These are phyloP conservation scores for Arizona elegans DNA, from an alignment of 2,113 vertebrate species.

Conservation along the genomic window DNA sequence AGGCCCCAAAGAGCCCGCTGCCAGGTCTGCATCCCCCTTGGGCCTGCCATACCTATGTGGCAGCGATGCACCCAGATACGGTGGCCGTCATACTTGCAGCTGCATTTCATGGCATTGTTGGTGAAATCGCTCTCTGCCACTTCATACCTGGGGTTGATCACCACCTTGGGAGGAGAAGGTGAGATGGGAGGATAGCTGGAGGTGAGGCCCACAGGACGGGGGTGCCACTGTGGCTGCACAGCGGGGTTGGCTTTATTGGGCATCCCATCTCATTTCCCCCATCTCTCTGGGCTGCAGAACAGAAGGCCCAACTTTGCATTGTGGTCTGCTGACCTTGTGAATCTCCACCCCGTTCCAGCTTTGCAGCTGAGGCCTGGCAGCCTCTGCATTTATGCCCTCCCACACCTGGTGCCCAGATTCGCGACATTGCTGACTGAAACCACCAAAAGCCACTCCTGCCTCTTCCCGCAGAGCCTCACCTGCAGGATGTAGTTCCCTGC, in stretches of 20 bases:
- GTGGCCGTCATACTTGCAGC: constrained; percentile 96
- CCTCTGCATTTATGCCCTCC: background rate
- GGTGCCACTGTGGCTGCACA: background rate
- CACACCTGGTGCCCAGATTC: background rate
- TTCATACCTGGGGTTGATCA: constrained; percentile 93
- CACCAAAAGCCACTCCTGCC: background rate
- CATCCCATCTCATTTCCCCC: background rate
- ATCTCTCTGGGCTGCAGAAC: background rate
- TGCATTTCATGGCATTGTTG: constrained; percentile 98
- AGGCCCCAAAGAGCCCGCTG: no score
- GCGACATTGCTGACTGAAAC: background rate
- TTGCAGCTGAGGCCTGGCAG: background rate
- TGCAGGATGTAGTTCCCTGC: constrained; percentile 97
- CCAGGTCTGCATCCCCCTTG: accelerated
- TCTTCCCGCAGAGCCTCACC: constrained; percentile 62
- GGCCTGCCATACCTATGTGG: constrained; percentile 74
- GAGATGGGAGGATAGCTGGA: background rate
- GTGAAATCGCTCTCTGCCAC: constrained; percentile 97
- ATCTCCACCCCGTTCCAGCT: accelerated
- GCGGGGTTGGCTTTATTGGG: no score
- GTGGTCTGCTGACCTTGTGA: no score
- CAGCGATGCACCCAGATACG: constrained; percentile 97
- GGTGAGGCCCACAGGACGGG: background rate
- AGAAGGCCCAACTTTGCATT: background rate
- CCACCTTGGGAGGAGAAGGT: constrained; percentile 69